Evolutionary conservation across 2,888 invertebrate species (phyloP), one percentile per base, ranked within the genome.

Genomic region (Polyommatus icarus): DNA sequence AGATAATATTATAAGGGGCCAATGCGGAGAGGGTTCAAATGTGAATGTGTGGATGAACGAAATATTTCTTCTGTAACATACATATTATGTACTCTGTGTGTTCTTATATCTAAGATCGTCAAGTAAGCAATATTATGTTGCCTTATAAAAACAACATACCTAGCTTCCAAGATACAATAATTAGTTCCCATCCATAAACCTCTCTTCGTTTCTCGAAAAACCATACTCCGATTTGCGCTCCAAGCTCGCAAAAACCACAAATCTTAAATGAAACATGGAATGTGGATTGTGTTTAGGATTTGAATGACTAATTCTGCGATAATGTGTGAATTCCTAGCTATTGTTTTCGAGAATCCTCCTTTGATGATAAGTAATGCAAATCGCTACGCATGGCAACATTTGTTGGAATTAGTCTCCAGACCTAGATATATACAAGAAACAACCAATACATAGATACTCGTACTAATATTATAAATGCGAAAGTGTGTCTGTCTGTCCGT

Each of bases 311-410:
- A 59, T 20, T 59, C 20, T 59, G 6, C 6, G 57, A 5, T 0
- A 20, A 20, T 10, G 8, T 20, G 20, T 20, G 59, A 59, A 59
- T 59, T 15, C 72, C 20, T 3, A n/a, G 72, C 46, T 73, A 73
- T 73, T 73, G 46, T 46, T 73, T 8, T 0, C 12, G 7, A 40
- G n/a, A 8, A 36, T 20, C 5, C 36, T n/a, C 18, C 71, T 71
- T 46, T 73, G 46, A 73, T 73, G 72, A 20, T 8, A 73, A 73
- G 15, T 46, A 46, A 73, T 73, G 46, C 24, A 73, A 73, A 46
- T 40, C 12, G n/a, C 40, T 18, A 40, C 72, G 46, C 72, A 5
- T 54, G 54, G 5, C 3, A 46, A 73, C 72, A 12, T 73, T n/a
- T 20, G 72, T 46, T 10, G 54, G 54, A 18, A 46, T 24, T 46